Percentiles rank a stretch among this genome's conserved stretches.
Conservation (phyloP, 2,888 invertebrate species). For the Eilema griseolum region DNA sequence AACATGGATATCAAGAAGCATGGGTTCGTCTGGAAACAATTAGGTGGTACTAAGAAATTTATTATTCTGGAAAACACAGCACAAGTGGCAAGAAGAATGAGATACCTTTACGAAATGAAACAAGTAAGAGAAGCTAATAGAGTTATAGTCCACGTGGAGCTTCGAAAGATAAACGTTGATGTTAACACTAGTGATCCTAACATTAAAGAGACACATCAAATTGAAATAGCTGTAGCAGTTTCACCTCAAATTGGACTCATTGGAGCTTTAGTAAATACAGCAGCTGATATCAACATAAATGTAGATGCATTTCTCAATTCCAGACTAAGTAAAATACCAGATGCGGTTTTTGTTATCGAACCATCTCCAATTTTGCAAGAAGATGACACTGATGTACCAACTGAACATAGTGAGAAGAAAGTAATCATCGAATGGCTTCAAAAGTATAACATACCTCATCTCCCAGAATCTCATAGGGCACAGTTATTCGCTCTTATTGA, state of each 20-base stretch:
- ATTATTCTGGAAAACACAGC: constrained; percentile 48
- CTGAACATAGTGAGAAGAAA: constrained; percentile 32
- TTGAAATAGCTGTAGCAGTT: constrained; percentile 9
- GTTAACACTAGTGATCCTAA: neutral
- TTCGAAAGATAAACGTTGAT: neutral
- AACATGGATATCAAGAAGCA: constrained; percentile 21
- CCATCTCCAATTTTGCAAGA: constrained; percentile 3
- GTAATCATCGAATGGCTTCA: constrained; percentile 58
- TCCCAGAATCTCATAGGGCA: constrained; percentile 45
- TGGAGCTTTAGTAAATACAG: constrained; percentile 6
- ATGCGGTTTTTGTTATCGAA: constrained; percentile 34
- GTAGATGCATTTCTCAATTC: constrained; percentile 12
- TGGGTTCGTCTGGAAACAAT: constrained; percentile 46
- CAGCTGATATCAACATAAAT: neutral
- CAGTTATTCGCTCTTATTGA: constrained; percentile 56
- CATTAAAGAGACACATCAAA: too few relatives aligned
- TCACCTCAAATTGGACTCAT: constrained; percentile 31
- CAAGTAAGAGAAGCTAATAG: constrained; percentile 36
- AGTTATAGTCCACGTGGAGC: constrained; percentile 30
- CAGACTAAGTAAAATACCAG: constrained; percentile 21
- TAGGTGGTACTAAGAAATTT: constrained; percentile 37
- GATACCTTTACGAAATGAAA: constrained; percentile 44
- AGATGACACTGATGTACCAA: constrained; percentile 36
- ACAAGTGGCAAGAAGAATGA: constrained; percentile 35
- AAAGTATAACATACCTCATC: constrained; percentile 45